Evolutionary conservation across 2,797 vertebrate genomes (phyloP).

Genomic region (Sciurus vulgaris): DNA sequence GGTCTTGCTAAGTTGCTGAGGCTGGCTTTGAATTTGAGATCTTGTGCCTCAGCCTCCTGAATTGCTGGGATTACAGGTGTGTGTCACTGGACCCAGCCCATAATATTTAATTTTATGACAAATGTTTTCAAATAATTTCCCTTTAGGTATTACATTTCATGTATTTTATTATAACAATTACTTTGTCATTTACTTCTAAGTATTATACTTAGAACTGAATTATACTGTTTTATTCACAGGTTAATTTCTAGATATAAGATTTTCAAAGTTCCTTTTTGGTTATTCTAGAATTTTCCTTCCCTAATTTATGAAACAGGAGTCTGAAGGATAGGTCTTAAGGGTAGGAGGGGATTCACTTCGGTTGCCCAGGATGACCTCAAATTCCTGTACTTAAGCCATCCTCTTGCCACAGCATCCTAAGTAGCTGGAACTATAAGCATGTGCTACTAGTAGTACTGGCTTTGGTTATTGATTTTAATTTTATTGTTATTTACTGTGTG

Average conservation of each 20-base stretch:
- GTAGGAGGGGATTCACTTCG: too few relatives aligned
- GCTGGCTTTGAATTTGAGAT: too few relatives aligned
- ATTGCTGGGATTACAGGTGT: too few relatives aligned
- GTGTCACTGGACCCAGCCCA: too few relatives aligned
- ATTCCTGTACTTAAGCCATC: not conserved
- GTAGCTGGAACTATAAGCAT: not conserved
- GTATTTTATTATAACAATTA: not conserved
- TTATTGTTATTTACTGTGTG: not conserved
- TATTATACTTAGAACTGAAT: constrained; percentile 23
- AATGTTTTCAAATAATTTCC: constrained; percentile 41
- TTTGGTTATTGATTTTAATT: constrained; percentile 37
- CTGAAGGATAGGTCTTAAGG: too few relatives aligned
- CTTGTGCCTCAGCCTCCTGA: too few relatives aligned
- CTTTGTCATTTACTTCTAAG: not conserved
- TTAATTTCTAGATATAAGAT: constrained; percentile 27
- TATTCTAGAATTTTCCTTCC: not conserved
- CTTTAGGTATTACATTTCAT: not conserved
- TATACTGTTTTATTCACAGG: not conserved
- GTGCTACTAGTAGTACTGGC: not conserved
- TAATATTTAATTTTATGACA: constrained; percentile 30
- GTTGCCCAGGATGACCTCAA: not conserved
- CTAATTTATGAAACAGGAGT: not conserved
- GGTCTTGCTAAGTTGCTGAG: too few relatives aligned
- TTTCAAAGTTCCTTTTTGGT: constrained; percentile 8
- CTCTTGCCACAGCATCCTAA: not conserved